These are phyloP conservation scores for Tuta absoluta DNA, from an alignment of 2,888 invertebrate species.

Conservation along the genomic window DNA sequence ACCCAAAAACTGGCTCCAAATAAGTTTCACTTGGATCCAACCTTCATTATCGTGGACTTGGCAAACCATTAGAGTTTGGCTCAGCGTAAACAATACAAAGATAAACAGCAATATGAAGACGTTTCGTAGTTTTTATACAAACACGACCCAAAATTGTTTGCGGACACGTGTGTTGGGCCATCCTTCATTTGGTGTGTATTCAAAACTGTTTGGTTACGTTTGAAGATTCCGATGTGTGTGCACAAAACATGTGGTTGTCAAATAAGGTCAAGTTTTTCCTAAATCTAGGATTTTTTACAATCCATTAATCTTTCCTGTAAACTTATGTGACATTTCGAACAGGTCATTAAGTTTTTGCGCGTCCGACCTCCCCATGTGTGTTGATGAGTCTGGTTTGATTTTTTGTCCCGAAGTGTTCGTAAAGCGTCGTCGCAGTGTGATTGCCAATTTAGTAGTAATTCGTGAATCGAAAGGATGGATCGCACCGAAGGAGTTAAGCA, in stretches of 20 bases:
- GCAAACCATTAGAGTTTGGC: conserved; percentile 46
- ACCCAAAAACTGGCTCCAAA: conserved; percentile 56
- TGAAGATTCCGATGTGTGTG: conserved; percentile 64
- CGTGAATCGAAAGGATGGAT: conserved; percentile 7
- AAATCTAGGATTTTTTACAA: conserved; percentile 33
- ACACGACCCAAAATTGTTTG: conserved; percentile 68
- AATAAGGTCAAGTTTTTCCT: conserved; percentile 36
- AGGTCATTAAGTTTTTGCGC: conserved; percentile 35
- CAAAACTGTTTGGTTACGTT: conserved; percentile 62
- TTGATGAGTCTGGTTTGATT: conserved; percentile 24
- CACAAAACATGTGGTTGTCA: conserved; percentile 50
- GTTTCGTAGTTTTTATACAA: conserved; percentile 56
- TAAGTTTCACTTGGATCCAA: conserved; percentile 40
- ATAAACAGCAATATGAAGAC: conserved; percentile 47
- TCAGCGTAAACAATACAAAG: conserved; percentile 34
- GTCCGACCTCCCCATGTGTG: conserved; percentile 18
- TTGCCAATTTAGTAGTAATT: conserved; percentile 31
- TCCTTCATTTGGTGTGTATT: conserved; percentile 63
- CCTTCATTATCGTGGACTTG: conserved; percentile 41
- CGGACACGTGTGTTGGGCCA: conserved; percentile 65
- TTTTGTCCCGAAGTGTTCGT: neutral
- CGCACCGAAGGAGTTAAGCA: conserved; percentile 35
- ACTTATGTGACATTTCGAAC: conserved; percentile 37
- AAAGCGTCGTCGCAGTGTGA: neutral
- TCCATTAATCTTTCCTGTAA: conserved; percentile 43